Conservation (phyloP, 2,888 invertebrate species). For the Mythimna pallens region DNA sequence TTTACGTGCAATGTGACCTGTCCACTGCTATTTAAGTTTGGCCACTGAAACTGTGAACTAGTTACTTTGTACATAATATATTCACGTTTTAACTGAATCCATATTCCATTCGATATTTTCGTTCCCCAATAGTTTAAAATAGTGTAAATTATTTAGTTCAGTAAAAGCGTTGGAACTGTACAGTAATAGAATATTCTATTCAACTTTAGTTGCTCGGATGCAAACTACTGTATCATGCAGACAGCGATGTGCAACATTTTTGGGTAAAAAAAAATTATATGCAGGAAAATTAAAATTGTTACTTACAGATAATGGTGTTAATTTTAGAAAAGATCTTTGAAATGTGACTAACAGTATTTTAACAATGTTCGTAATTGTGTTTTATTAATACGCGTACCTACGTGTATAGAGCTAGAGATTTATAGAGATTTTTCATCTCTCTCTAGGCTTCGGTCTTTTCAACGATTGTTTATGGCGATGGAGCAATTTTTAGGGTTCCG, state of each 20-base stretch:
- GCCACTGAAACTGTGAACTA: not conserved
- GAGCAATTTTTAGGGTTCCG: too few species aligned
- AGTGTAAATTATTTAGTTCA: constrained; percentile 41
- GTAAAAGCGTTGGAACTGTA: constrained; percentile 43
- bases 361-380: too few species aligned
- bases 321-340: not conserved
- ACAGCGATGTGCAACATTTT: constrained; percentile 27
- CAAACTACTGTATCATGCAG: constrained; percentile 31
- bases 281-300: not conserved
- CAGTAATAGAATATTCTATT: constrained; percentile 58
- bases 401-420: too few species aligned
- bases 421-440: too few species aligned
- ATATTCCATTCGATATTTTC: constrained; percentile 28
- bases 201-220: constrained; percentile 43
- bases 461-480: too few species aligned
- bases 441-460: too few species aligned
- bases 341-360: too few species aligned
- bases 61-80: not conserved
- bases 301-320: not conserved
- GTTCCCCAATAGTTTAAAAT: constrained; percentile 51
- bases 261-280: not conserved
- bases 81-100: constrained; percentile 14
- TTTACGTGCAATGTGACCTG: too few species aligned
- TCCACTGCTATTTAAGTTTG: too few species aligned
- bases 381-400: too few species aligned